Evolutionary conservation across 2,113 vertebrate genomes (phyloP), one percentile per base, ranked within the genome.

Genomic region (Oophaga pumilio): DNA sequence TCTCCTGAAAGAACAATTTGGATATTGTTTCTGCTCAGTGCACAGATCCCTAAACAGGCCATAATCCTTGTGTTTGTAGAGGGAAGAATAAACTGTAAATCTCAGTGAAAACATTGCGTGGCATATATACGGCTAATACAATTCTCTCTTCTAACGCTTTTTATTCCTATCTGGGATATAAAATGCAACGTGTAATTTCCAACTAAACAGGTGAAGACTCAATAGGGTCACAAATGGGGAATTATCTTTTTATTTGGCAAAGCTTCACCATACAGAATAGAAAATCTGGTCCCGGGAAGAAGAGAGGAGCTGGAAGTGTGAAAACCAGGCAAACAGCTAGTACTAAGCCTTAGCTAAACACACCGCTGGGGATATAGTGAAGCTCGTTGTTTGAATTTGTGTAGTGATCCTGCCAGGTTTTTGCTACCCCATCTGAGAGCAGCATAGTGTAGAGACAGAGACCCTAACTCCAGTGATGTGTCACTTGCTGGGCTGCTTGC

Each of bases 1-100:
- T 56, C 53, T 56, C 53, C 8, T 43, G 33, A 43, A 43, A 73
- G 69, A 73, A 18, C 33, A 73, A 43, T 73, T 69, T 43, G 17
- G n/a, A 26, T 73, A 17, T 1, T 73, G 28, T 73, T 73, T 73
- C 69, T 73, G 69, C 69, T 73, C 14, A 18, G 43, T 73, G 69
- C 69, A 18, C 28, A 73, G 69, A 73, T 73, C 69, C 69, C 69
- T 73, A 43, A 73, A 73, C 69, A 43, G 69, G 69, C 15, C 69
- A 73, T 73, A 73, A 73, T 73, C 69, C 69, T 20, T 73, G 69
- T 73, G 69, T 73, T 73, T 73, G 69, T 49, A 73, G 69, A 73
- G 69, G 69, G 28, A 43, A 43, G 69, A 49, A 49, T 33, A 73
- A 43, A 73, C 28, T 43, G 69, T 73, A 73, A 43, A 73, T 73